phyloP scores from a whole-genome alignment of 1,140 invertebrate genomes.

The Hylyphantes graminicola region DNA sequence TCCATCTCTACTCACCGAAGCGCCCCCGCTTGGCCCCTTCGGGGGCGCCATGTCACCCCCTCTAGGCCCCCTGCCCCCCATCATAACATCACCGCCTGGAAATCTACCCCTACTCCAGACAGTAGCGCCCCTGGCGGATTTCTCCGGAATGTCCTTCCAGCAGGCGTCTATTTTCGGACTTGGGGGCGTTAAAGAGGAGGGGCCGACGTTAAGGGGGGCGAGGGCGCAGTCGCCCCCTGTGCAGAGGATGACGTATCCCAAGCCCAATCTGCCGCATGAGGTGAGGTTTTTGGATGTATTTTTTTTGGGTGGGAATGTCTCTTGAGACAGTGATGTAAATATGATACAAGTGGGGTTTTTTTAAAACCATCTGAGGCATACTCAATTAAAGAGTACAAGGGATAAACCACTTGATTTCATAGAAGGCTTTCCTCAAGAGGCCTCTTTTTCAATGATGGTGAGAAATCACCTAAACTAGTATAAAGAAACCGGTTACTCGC shows the following conservation, averaged over 20 bases:
- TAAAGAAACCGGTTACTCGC: no score
- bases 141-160: conserved; percentile 43
- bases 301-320: no score
- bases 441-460: no score
- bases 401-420: no score
- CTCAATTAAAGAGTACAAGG: no score
- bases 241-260: conserved; percentile 35
- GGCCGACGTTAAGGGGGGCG: background rate
- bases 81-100: conserved; percentile 42
- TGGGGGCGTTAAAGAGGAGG: background rate
- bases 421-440: no score
- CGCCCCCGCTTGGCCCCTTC: conserved; percentile 9
- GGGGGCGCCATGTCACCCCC: conserved; percentile 67
- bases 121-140: conserved; percentile 13
- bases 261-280: conserved; percentile 49
- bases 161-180: conserved; percentile 47
- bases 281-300: conserved; percentile 25
- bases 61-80: conserved; percentile 52
- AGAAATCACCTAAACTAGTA: no score
- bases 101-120: conserved; percentile 32
- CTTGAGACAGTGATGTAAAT: no score
- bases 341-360: no score
- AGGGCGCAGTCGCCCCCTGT: conserved; percentile 19
- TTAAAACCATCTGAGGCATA: no score
- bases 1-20: conserved; percentile 47